These are phyloP conservation scores for Lycaena phlaeas DNA, from an alignment of 2,888 invertebrate species.

Conservation along the genomic window DNA sequence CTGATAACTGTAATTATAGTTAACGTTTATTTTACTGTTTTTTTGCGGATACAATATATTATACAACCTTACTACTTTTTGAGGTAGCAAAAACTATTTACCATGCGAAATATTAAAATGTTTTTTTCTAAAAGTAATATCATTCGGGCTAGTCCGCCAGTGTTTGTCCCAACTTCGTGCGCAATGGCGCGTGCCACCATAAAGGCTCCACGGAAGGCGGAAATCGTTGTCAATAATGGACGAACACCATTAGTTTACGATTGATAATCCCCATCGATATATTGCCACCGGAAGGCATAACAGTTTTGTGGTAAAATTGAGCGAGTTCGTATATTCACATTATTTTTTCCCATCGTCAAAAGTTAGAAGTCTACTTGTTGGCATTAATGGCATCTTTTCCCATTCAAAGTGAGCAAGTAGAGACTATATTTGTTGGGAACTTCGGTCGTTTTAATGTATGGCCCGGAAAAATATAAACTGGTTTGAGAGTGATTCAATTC, in stretches of 20 bases:
- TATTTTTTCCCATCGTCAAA: constrained; percentile 11
- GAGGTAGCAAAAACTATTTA: too few species aligned
- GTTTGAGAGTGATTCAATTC: too few species aligned
- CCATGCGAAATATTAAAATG: neutral
- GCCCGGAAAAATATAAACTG: too few species aligned
- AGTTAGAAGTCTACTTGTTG: constrained; percentile 8
- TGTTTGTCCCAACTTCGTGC: constrained; percentile 38
- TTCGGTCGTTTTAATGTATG: neutral
- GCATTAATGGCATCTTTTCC: constrained; percentile 7
- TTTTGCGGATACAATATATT: too few species aligned
- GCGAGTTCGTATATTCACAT: constrained; percentile 35
- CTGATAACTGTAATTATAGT: too few species aligned
- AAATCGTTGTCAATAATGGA: constrained; percentile 69
- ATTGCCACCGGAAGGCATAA: constrained; percentile 67
- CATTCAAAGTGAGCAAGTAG: neutral
- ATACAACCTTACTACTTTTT: too few species aligned
- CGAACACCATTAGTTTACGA: constrained; percentile 67
- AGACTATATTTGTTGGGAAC: constrained; percentile 10
- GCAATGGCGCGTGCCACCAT: constrained; percentile 67
- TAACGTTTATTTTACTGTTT: too few species aligned
- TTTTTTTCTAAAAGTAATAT: constrained; percentile 16
- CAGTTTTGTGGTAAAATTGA: constrained; percentile 71
- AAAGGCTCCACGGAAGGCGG: constrained; percentile 60
- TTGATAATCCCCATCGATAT: constrained; percentile 67
- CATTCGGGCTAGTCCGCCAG: constrained; percentile 30